Evolutionary conservation across 2,113 vertebrate genomes (phyloP), one percentile per base, ranked within the genome.

Genomic region (Nesogale talazaci): DNA sequence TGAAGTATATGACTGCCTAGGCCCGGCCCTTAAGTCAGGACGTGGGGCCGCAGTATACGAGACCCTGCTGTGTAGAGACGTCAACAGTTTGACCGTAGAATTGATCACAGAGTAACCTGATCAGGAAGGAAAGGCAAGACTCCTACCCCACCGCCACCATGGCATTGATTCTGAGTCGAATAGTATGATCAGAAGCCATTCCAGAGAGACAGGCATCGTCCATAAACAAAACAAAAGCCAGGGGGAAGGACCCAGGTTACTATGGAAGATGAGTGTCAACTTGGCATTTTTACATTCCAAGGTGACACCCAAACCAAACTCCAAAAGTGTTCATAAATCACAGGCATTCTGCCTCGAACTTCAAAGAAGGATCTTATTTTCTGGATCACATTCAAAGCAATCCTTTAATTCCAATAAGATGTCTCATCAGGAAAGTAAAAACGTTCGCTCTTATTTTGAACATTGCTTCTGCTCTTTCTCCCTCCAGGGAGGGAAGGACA

Each of bases 301-400:
- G 42, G 10, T 46, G 42, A 46, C 42, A 46, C 42, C 10, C n/a
- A n/a, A n/a, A n/a, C n/a, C n/a, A n/a, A 87, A 36, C n/a, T 88
- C 86, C 86, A 92, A 88, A 78, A 29, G 38, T 17, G 67, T 27
- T 56, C 61, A 65, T 36, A 80, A 86, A 86, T 89, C 89, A 89
- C 77, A 80, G 8, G 61, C 57, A 70, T 75, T 52, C 42, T 36
- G 75, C 74, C 29, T 27, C 86, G 80, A 92, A 88, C 83, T 84
- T 94, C 42, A 87, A 20, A 94, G 56, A 77, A 81, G 61, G 61
- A 89, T 72, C 46, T 81, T 88, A 78, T 74, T 69, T 90, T 94
- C n/a, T 95, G 94, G 89, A 75, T 84, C 80, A 20, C 56, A 94
- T 94, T 93, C 93, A 93, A 93, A 93, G 72, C 70, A 61, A 90